A percentile compares a stretch with the other conserved stretches of the same genome.
Evolutionary conservation across 2,797 vertebrate genomes (phyloP).

Genomic region (Microctenopoma stevenorrisi): DNA sequence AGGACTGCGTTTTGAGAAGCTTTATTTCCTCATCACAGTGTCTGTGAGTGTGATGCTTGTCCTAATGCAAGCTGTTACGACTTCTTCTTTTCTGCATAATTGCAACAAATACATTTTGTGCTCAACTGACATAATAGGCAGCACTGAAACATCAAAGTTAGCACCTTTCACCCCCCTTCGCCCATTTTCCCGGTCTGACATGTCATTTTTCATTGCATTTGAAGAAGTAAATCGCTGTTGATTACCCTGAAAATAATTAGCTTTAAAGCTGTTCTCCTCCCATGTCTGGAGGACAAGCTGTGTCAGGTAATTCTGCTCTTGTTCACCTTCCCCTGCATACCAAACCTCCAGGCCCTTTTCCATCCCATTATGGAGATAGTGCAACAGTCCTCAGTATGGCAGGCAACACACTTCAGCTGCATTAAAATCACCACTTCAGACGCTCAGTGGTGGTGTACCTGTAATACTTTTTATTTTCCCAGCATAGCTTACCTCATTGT

Average conservation of each 20-base stretch:
- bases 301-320: slow-evolving; percentile 33
- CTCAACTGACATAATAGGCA: too few species aligned
- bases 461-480: slow-evolving; percentile 29
- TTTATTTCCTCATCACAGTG: neutral
- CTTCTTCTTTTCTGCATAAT: slow-evolving; percentile 1
- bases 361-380: slow-evolving; percentile 25
- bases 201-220: neutral
- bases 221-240: neutral
- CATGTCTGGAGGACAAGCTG: slow-evolving; percentile 33
- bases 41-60: neutral
- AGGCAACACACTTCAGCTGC: slow-evolving; percentile 17
- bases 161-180: neutral
- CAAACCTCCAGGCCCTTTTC: slow-evolving; percentile 37
- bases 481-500: slow-evolving; percentile 4
- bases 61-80: neutral
- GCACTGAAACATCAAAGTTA: neutral
- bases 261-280: slow-evolving; percentile 9
- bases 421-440: slow-evolving; percentile 34
- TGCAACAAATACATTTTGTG: neutral
- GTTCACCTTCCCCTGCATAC: slow-evolving; percentile 37
- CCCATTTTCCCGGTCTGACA: neutral
- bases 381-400: slow-evolving; percentile 28
- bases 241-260: slow-evolving; percentile 26
- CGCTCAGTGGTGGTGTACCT: slow-evolving; percentile 7
- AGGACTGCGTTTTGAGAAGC: neutral